Base-by-base conservation (phyloP, 2,888 invertebrate genomes). In the Dryobota labecula region DNA sequence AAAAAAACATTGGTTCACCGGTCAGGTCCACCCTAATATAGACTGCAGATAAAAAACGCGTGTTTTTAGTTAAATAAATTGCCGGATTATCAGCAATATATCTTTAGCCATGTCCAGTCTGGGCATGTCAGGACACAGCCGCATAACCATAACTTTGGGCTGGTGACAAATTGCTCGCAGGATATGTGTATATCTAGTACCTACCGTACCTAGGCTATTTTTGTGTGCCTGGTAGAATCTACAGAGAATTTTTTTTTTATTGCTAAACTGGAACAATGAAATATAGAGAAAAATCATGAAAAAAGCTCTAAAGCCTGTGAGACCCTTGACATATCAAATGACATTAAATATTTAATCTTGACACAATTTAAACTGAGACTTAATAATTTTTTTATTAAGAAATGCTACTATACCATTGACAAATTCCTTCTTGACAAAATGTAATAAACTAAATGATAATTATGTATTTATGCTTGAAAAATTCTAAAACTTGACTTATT, bases 1-100 rank as follows among this genome's bases (percentile, higher is more conserved):
- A 20, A 18, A 18, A 41, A 60, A 24, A n/a, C n/a, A 27, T 3
- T 30, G 3, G 1, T 0, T n/a, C 6, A 20, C 0, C 0, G 6
- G 72, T 24, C 20, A 80, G 72, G 64, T 85, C 84, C 81, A 71
- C 41, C 2, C 57, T 65, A 67, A 82, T n/a, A 68, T 53, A 13
- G 4, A 33, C 61, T 13, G 20, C 20, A 20, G n/a, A 57, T 69
- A 83, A 80, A 84, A 84, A 85, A 70, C 54, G 36, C 45, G 45
- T 53, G 65, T 74, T 84, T 84, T 84, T 64, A 71, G 73, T 62
- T 69, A 78, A 88, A 92, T 89, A 90, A 90, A 92, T 90, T 86
- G 90, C 84, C 47, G 86, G 82, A 88, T 90, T 90, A 89, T 87
- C 88, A 84, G 82, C 87, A 70, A 90, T 92, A 90, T 86, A 91